Base-by-base conservation (phyloP, 2,797 vertebrate genomes). In the Babyrousa celebensis region DNA sequence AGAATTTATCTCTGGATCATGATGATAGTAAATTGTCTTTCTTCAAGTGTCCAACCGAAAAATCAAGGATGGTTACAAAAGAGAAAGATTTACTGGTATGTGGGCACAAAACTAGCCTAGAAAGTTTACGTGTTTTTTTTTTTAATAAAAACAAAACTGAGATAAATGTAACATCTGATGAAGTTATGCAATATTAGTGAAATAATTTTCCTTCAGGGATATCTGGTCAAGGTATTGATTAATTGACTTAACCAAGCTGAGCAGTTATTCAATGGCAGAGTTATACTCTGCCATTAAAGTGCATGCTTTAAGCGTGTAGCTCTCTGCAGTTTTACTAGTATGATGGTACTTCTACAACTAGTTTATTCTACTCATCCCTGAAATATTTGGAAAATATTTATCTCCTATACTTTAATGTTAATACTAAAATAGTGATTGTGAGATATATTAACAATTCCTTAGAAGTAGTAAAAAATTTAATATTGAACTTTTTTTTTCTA, bases 391-490 rank as follows among this genome's bases (percentile, higher is more conserved):
- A 20, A 78, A 91, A n/a, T 65, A 48, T 77, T 72, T 91, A 40
- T 82, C 60, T 94, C 77, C 5, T 90, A 65, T 40, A 70, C 5
- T 85, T 75, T 3, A 88, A n/a, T 74, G 2, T 48, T 48, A 48
- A 48, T 48, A 48, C 43, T 48, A 93, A 95, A 94, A 94, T 54
- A 65, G 11, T 25, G 91, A 77, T 80, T 85, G 86, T 91, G 12
- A 93, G 16, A 56, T 52, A 83, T 16, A 87, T 58, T 72, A 77
- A 14, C 1, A 29, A 18, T 89, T 48, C 9, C 25, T 91, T 40
- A 40, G 25, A 94, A 52, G 8, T n/a, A 72, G 6, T 85, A 72
- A 71, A 84, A 89, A 80, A 63, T 5, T 65, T 5, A 54, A 27
- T 54, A 36, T 56, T 92, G 48, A 95, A 68, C 16, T 85, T 27